These are phyloP conservation scores for Torymus tubicola DNA, from an alignment of 2,888 invertebrate species.

Conservation along the genomic window DNA sequence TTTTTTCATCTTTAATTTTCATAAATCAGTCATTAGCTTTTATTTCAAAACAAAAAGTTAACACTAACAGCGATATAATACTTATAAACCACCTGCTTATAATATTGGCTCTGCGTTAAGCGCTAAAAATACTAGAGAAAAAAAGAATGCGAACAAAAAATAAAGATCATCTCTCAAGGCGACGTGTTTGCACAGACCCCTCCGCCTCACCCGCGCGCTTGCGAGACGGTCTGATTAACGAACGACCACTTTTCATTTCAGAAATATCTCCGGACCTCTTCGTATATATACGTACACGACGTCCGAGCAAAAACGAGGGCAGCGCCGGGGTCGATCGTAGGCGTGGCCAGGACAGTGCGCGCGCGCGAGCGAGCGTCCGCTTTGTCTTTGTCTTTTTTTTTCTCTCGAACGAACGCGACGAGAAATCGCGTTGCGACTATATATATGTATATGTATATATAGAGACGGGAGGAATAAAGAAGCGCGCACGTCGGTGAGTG, in stretches of 20 bases:
- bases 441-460: constrained; percentile 4
- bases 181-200: constrained; percentile 44
- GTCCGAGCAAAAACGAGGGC: constrained; percentile 66
- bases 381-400: constrained; percentile 34
- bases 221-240: constrained; percentile 73
- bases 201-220: constrained; percentile 51
- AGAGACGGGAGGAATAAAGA: constrained; percentile 15
- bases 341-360: constrained; percentile 63
- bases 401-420: constrained; percentile 12
- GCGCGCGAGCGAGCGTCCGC: constrained; percentile 22
- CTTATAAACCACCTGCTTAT: not conserved
- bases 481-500: not conserved
- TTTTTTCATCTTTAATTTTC: too few species aligned
- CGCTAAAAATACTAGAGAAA: constrained; percentile 30
- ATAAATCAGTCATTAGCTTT: too few species aligned
- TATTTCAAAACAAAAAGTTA: too few species aligned
- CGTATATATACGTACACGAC: constrained; percentile 9
- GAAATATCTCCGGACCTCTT: constrained; percentile 65
- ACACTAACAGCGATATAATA: too few species aligned
- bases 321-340: constrained; percentile 66
- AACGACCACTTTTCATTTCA: constrained; percentile 71
- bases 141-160: constrained; percentile 42
- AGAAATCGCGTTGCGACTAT: constrained; percentile 26
- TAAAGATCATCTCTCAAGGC: constrained; percentile 54
- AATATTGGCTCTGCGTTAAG: not conserved